Base-by-base conservation (phyloP, 2,797 vertebrate genomes). In the Poecilia gillii region DNA sequence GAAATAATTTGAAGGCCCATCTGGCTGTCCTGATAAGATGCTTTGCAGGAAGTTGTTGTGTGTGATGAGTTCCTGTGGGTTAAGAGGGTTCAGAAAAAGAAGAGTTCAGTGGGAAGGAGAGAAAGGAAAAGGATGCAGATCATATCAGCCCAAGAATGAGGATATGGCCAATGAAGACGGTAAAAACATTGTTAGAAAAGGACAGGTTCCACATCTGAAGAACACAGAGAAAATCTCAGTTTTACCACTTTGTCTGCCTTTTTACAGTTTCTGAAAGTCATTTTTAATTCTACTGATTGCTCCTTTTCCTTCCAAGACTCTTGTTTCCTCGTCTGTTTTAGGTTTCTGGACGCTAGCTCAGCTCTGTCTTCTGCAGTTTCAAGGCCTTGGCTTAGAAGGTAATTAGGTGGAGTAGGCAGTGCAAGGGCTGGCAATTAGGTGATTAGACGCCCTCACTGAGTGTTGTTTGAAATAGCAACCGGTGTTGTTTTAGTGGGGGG, bases 31-130 rank as follows among this genome's bases (percentile, higher is more conserved):
- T 95, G 97, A 97, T 97, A 97, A 97, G 93, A 83, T 85, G 23
- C 88, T 93, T 89, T 89, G 92, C 95, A 97, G 97, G 97, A 97
- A 97, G 96, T 97, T 88, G 84, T 96, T 94, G 92, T 93, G 83
- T 47, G 90, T 80, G 90, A 97, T 96, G 96, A 97, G 94, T 93
- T 97, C 96, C 96, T 96, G 90, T 89, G 57, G 88, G 91, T 81
- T 87, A 72, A 31, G 79, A 85, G 86, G 90, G 68, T 88, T 91
- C 84, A 85, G 74, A 92, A 86, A 82, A 84, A 91, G 74, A 85
- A 87, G 85, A 92, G 94, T 89, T 93, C 91, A 89, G 80, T 28
- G 83, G 94, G 91, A 83, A 91, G 92, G 88, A 79, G 87, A 92
- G 87, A 94, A 90, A 94, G 92, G 94, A 93, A 93, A 45, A 81